These are phyloP conservation scores for Motacilla alba DNA, from an alignment of 2,113 vertebrate genomes.

Conservation along the genomic window DNA sequence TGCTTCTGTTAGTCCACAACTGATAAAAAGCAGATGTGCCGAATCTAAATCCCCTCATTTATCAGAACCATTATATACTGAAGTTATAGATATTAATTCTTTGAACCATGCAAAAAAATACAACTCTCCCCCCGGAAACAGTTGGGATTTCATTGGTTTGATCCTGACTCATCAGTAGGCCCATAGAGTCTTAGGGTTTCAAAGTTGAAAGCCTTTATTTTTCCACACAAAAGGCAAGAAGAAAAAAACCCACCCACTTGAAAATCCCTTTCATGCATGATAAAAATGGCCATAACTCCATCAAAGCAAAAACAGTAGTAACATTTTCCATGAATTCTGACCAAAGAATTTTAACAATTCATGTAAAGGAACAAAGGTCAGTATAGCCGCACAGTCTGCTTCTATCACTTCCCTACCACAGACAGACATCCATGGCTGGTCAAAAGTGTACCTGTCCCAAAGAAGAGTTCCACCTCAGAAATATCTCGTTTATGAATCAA, in stretches of 20 bases:
- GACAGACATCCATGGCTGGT: background rate
- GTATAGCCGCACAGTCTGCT: background rate
- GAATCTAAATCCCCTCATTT: background rate
- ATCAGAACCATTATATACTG: background rate
- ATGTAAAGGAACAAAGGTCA: background rate
- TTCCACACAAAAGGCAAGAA: conserved; percentile 4
- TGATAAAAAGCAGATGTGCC: conserved; percentile 23
- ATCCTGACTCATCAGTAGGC: background rate
- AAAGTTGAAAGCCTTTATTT: background rate
- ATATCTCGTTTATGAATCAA: background rate
- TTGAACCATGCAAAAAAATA: conserved; percentile 7
- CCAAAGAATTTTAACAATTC: background rate
- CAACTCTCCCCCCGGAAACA: background rate
- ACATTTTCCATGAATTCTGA: background rate
- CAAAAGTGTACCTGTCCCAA: background rate
- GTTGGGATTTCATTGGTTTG: background rate
- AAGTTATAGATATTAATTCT: background rate
- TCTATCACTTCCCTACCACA: background rate
- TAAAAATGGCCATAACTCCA: background rate
- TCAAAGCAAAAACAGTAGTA: background rate
- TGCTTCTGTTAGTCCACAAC: background rate
- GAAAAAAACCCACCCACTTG: background rate
- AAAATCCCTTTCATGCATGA: background rate
- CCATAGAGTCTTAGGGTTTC: background rate
- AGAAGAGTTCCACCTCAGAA: background rate